Conservation (phyloP, 2,797 vertebrate genomes). For the Falco naumanni region DNA sequence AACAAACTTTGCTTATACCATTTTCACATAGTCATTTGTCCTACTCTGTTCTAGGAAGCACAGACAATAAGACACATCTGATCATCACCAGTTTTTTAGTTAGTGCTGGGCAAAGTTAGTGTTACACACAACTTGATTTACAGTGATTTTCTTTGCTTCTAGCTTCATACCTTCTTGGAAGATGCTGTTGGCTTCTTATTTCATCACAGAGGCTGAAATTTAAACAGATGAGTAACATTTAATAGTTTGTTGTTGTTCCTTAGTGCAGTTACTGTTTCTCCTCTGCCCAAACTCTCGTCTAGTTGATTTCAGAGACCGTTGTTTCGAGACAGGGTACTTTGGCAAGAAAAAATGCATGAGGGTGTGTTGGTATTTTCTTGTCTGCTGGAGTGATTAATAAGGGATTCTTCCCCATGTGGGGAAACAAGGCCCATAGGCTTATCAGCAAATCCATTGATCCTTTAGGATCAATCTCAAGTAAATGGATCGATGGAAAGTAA, state of each 20-base stretch:
- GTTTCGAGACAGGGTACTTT: neutral
- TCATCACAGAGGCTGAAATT: neutral
- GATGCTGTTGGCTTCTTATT: neutral
- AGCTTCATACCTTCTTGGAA: neutral
- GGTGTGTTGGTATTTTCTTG: neutral
- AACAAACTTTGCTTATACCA: neutral
- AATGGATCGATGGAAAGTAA: neutral
- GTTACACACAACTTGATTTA: neutral
- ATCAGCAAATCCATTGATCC: neutral
- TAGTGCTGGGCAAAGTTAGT: neutral
- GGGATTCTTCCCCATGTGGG: neutral
- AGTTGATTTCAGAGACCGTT: neutral
- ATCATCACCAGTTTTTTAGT: accelerated
- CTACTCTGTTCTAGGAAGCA: neutral
- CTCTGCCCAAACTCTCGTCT: neutral
- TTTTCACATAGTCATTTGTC: neutral
- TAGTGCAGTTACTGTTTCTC: neutral
- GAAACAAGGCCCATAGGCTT: neutral
- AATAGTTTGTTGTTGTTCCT: neutral
- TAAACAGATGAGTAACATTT: neutral
- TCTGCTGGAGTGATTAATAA: neutral
- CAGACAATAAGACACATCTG: neutral
- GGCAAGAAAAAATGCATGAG: neutral
- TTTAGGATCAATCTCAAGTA: neutral
- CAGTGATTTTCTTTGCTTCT: neutral